Conservation (phyloP, 2,797 vertebrate genomes). For the Sebastiscus tertius region DNA sequence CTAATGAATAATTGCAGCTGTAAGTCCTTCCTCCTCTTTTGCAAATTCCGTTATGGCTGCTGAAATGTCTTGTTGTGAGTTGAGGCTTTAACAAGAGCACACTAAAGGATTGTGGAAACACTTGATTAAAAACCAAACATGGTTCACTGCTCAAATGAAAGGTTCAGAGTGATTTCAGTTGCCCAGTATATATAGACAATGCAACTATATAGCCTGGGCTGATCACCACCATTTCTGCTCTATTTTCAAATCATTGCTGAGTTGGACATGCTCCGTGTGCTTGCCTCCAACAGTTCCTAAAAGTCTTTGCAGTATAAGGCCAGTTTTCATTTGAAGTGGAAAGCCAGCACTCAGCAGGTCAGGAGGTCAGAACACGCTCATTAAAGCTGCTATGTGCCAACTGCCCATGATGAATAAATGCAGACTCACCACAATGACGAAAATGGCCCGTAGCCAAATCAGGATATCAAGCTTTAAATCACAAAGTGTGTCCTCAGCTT, state of each 20-base stretch:
- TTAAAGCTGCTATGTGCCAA: constrained; percentile 25
- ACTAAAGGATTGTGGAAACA: no score
- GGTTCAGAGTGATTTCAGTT: no score
- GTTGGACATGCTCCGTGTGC: not conserved
- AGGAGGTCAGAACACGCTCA: constrained; percentile 27
- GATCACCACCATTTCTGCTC: not conserved
- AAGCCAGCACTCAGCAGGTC: constrained; percentile 26
- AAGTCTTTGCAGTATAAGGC: not conserved
- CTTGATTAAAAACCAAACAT: no score
- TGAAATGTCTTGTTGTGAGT: no score
- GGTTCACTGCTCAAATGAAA: no score
- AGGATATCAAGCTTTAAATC: not conserved
- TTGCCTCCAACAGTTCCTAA: not conserved
- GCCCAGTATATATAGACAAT: no score
- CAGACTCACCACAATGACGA: not conserved
- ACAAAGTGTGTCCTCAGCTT: not conserved
- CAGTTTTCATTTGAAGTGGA: constrained; percentile 5
- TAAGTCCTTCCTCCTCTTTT: no score
- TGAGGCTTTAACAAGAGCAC: no score
- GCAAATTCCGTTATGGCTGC: no score
- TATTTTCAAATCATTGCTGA: not conserved
- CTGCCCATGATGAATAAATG: not conserved
- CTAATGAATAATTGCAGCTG: no score
- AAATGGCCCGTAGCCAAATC: not conserved
- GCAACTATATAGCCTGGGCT: no score